These are phyloP conservation scores for Disparrhopalites patrizii DNA, from an alignment of 2,888 invertebrate species.

Conservation along the genomic window DNA sequence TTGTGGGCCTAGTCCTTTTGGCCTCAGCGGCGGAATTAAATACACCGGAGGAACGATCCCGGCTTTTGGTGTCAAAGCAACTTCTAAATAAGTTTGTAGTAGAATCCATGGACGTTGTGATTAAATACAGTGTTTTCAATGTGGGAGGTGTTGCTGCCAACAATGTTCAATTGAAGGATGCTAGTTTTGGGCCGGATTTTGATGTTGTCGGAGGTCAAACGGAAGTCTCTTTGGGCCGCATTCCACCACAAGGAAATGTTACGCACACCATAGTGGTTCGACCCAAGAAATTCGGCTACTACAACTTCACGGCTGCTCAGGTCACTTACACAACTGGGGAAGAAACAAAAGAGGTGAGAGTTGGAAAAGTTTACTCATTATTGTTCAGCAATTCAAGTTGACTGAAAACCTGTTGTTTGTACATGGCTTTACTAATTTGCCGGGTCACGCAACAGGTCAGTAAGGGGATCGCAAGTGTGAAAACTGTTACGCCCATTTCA, in stretches of 20 bases:
- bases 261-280: slow-evolving; percentile 88
- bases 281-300: slow-evolving; percentile 85
- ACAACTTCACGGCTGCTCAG: slow-evolving; percentile 95
- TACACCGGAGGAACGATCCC: slow-evolving; percentile 58
- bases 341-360: slow-evolving; percentile 66
- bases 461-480: too few relatives aligned
- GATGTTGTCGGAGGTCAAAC: slow-evolving; percentile 82
- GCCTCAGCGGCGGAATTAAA: neutral
- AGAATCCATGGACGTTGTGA: slow-evolving; percentile 91
- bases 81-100: slow-evolving; percentile 94
- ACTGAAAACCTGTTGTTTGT: too few relatives aligned
- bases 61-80: slow-evolving; percentile 85
- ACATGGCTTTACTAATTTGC: too few relatives aligned
- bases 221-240: slow-evolving; percentile 75
- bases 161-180: slow-evolving; percentile 81
- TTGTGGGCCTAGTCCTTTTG: slow-evolving; percentile 10
- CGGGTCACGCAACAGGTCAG: too few relatives aligned
- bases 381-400: neutral
- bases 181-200: slow-evolving; percentile 86
- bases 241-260: slow-evolving; percentile 88
- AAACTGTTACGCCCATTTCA: too few relatives aligned
- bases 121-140: slow-evolving; percentile 91
- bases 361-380: neutral
- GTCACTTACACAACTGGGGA: slow-evolving; percentile 81
- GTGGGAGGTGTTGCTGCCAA: slow-evolving; percentile 87